Conservation (phyloP, 1,140 invertebrate species). For the Drosophila punjabiensis region DNA sequence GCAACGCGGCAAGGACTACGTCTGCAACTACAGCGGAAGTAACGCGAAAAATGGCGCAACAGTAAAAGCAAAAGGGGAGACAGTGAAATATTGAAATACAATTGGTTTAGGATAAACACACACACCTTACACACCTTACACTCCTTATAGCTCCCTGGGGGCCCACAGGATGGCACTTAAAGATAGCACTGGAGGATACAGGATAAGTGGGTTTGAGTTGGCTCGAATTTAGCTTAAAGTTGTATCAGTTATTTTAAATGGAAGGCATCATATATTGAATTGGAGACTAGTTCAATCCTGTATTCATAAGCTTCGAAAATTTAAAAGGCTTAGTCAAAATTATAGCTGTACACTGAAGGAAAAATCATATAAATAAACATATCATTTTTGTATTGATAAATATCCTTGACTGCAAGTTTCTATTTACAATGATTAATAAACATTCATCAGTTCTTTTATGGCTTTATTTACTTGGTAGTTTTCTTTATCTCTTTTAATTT, state of each 20-base stretch:
- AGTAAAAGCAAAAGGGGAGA: constrained; percentile 55
- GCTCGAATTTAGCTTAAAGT: constrained; percentile 17
- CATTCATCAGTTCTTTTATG: too few species aligned
- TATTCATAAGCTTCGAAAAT: not conserved
- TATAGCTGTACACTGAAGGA: not conserved
- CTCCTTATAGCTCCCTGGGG: not conserved
- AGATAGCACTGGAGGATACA: constrained; percentile 19
- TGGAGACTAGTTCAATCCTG: constrained; percentile 4
- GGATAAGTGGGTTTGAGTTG: constrained; percentile 27
- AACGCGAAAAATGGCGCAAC: constrained; percentile 69
- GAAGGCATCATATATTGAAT: constrained; percentile 24
- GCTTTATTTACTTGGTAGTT: too few species aligned
- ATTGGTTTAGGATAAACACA: constrained; percentile 62
- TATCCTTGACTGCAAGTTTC: too few species aligned
- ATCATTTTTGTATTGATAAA: too few species aligned
- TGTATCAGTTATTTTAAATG: constrained; percentile 30
- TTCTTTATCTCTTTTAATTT: not conserved
- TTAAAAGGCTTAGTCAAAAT: not conserved
- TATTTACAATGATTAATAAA: too few species aligned
- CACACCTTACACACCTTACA: not conserved
- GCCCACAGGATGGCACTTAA: constrained; percentile 33
- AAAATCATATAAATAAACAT: too few species aligned
- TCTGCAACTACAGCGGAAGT: constrained; percentile 37
- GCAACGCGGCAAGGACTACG: constrained; percentile 35
- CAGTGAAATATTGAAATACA: constrained; percentile 82